phyloP scores from a whole-genome alignment of 1,140 invertebrate genomes.

The Drosophila tristis region DNA sequence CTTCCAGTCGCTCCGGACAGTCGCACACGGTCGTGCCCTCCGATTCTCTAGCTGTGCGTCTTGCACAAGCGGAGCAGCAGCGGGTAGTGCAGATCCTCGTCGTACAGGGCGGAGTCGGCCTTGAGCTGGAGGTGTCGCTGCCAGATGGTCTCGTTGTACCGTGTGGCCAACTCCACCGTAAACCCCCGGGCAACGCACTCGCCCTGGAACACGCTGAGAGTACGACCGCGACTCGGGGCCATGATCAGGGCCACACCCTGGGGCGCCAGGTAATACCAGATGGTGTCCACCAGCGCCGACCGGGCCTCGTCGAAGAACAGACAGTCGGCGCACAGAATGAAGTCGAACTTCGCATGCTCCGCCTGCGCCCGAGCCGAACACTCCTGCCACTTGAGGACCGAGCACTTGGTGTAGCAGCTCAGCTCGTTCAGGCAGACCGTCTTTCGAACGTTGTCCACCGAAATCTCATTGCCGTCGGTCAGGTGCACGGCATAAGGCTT shows the following conservation, averaged over 20 bases:
- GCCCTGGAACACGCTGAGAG: conserved; percentile 89
- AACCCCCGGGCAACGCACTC: conserved; percentile 87
- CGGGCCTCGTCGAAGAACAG: conserved; percentile 93
- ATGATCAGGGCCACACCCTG: conserved; percentile 90
- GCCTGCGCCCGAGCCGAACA: conserved; percentile 45
- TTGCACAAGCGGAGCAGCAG: conserved; percentile 87
- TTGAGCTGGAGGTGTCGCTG: conserved; percentile 87
- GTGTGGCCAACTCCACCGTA: conserved; percentile 85
- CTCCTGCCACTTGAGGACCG: conserved; percentile 86
- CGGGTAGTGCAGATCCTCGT: conserved; percentile 89
- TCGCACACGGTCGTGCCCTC: background rate
- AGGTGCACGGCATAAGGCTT: conserved; percentile 87
- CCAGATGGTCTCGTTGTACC: conserved; percentile 89
- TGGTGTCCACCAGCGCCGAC: conserved; percentile 88
- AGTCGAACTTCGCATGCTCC: conserved; percentile 86
- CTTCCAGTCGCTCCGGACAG: background rate
- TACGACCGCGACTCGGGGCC: conserved; percentile 90
- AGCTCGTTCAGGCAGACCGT: conserved; percentile 88
- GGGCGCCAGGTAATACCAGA: conserved; percentile 88
- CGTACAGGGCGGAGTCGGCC: conserved; percentile 86
- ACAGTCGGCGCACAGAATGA: conserved; percentile 92
- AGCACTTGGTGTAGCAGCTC: conserved; percentile 83
- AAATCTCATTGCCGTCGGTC: conserved; percentile 92
- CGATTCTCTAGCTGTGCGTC: conserved; percentile 55
- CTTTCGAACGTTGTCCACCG: conserved; percentile 90